Base-by-base conservation (phyloP, 2,888 invertebrate genomes). In the Andrena flavipes region DNA sequence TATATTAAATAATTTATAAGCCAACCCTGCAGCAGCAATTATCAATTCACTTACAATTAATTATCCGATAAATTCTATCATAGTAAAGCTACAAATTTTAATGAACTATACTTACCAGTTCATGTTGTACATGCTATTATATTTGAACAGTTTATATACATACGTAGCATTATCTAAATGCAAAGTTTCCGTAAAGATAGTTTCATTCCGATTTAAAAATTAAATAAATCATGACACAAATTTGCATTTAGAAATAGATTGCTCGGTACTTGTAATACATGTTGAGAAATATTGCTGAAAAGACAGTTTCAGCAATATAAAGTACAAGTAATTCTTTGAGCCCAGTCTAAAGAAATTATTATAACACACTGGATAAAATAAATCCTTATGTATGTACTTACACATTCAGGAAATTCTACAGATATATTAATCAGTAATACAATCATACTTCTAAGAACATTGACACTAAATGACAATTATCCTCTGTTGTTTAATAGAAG, bases 61-160 rank as follows among this genome's bases (percentile, higher is more conserved):
- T 76, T 54, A 54, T 60, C 35, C 59, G 10, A 54, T 20, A 26
- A 70, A 49, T 1, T 59, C 70, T 60, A 29, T 49, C 54, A 54
- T 42, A 68, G 7, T 75, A 76, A 74, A 78, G 20, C 82, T 82
- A 80, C 64, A 72, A 80, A 80, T 84, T 84, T 82, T 33, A 84
- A 79, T 70, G 42, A 74, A 71, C 77, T 84, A 86, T 85, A 81
- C 76, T 87, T 87, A 87, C 87, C 87, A 82, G 70, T 59, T 64
- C n/a, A 69, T 20, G 76, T 20, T 59, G 68, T 82, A 82, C 20
- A 63, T 62, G 79, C 75, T 74, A 88, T 80, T 64, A 84, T 68
- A 71, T 51, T 81, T 67, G 75, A 76, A 70, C 35, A 42, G 20
- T 79, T 80, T 67, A 76, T 23, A n/a, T 72, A 69, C 65, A 80